Evolutionary conservation across 2,888 invertebrate genomes (phyloP).

Genomic region (Petrolisthes cinctipes): DNA sequence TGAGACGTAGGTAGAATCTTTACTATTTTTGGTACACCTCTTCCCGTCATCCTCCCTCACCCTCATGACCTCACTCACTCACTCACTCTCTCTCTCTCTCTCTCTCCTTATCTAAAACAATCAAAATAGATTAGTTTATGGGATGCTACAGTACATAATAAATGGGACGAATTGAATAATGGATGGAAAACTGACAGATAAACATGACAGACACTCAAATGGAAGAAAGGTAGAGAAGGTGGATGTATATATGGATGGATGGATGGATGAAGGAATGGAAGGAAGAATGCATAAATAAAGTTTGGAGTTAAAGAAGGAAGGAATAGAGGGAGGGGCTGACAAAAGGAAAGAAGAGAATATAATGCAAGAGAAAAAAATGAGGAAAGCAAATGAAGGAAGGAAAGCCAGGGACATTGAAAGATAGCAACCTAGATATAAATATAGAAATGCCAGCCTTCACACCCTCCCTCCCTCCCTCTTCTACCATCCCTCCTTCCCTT

Average conservation of each 20-base stretch:
- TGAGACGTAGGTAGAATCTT: constrained; percentile 5
- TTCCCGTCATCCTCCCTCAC: constrained; percentile 6
- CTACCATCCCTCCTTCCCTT: too few relatives aligned
- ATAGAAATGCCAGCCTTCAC: too few relatives aligned
- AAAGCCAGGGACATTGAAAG: too few relatives aligned
- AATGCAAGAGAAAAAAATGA: too few relatives aligned
- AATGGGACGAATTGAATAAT: neutral
- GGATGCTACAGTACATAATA: neutral
- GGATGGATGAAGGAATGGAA: neutral
- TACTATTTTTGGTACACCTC: neutral
- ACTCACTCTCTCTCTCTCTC: constrained; percentile 12
- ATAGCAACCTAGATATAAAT: too few relatives aligned
- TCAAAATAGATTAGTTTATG: neutral
- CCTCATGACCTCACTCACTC: neutral
- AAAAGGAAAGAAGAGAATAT: too few relatives aligned
- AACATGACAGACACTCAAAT: neutral
- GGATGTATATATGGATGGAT: neutral
- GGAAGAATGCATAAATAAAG: neutral
- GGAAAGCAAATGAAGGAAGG: too few relatives aligned
- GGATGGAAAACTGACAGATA: neutral
- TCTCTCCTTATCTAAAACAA: neutral
- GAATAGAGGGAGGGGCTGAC: too few relatives aligned
- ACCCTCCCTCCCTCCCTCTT: too few relatives aligned
- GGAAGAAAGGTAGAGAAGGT: neutral
- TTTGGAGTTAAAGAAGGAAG: too few relatives aligned